These are phyloP conservation scores for Heliothis subflexa DNA, from an alignment of 1,140 invertebrate species.

Conservation along the genomic window DNA sequence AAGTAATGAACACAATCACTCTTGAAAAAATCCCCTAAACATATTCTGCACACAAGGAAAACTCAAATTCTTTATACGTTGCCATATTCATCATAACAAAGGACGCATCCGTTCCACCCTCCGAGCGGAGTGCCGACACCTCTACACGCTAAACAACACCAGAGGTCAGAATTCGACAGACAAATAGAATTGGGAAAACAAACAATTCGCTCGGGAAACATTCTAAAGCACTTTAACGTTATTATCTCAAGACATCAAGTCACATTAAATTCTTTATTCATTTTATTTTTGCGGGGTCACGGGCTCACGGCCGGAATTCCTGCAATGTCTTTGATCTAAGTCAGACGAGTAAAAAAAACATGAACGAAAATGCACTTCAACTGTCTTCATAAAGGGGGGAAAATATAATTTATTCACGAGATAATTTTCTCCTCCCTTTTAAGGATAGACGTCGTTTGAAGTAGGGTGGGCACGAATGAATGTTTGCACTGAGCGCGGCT, in stretches of 20 bases:
- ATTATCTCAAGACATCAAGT: slow-evolving; percentile 82
- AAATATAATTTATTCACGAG: slow-evolving; percentile 86
- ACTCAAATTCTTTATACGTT: slow-evolving; percentile 1
- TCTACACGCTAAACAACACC: slow-evolving; percentile 35
- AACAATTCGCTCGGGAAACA: slow-evolving; percentile 69
- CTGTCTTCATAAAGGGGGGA: slow-evolving; percentile 83
- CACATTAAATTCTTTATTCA: slow-evolving; percentile 83
- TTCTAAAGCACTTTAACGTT: slow-evolving; percentile 77
- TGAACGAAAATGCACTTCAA: slow-evolving; percentile 84
- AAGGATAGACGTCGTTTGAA: slow-evolving; percentile 75
- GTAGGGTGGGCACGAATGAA: slow-evolving; percentile 74
- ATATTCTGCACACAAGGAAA: no score
- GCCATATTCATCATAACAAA: slow-evolving; percentile 23
- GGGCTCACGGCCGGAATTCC: slow-evolving; percentile 71
- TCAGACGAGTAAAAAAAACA: slow-evolving; percentile 77
- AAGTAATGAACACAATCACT: no score
- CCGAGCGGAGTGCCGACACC: slow-evolving; percentile 7
- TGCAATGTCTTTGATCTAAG: slow-evolving; percentile 82
- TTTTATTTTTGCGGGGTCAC: slow-evolving; percentile 81
- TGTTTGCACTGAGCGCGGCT: slow-evolving; percentile 68
- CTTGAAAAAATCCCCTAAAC: no score
- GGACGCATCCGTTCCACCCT: slow-evolving; percentile 5
- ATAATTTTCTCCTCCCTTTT: slow-evolving; percentile 84
- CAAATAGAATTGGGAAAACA: slow-evolving; percentile 76
- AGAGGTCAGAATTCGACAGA: slow-evolving; percentile 51